Evolutionary conservation across 1,140 invertebrate species (phyloP), one percentile per base, ranked within the genome.

Genomic region (Lysiphlebus fabarum): DNA sequence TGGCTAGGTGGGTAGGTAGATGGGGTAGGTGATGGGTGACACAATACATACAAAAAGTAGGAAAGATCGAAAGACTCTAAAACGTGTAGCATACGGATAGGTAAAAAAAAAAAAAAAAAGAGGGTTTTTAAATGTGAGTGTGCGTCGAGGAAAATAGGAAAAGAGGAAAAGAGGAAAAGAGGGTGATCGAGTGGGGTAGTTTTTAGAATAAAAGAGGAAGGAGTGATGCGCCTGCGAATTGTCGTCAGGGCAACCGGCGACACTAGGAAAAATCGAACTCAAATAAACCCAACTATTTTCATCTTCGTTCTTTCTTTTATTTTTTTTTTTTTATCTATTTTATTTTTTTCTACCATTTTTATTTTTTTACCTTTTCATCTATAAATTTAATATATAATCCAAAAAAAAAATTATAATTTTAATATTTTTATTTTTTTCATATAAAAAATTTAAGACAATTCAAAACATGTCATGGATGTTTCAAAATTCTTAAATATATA

Each of bases 181-280:
- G 47, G 14, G 43, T 11, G 43, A n/a, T 8, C 7, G 5, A 40
- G 38, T 8, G 38, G 33, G 36, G 38, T 17, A 12, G 36, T 26
- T n/a, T 11, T 49, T 36, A 43, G 50, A 4, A 59, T 43, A 61
- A 50, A 53, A 49, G 58, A 42, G 62, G 64, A 56, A 62, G 69
- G 69, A 69, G 70, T 66, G 66, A 69, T 68, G 76, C 76, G 77
- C 77, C 74, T 78, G 76, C 77, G 78, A 78, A 78, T 78, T 77
- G 76, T 75, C 75, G 77, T 73, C 75, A 70, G 69, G 72, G 73
- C 71, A 68, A 76, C 73, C 54, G 71, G 70, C 72, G 76, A 76
- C 74, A 75, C 71, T 75, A 26, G 71, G 76, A 78, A 79, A 80
- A 79, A 80, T 79, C 76, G 78, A 80, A 79, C 73, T 70, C 69